Conservation (phyloP, 2,797 vertebrate species). For the Phrynocephalus vlangalii region DNA sequence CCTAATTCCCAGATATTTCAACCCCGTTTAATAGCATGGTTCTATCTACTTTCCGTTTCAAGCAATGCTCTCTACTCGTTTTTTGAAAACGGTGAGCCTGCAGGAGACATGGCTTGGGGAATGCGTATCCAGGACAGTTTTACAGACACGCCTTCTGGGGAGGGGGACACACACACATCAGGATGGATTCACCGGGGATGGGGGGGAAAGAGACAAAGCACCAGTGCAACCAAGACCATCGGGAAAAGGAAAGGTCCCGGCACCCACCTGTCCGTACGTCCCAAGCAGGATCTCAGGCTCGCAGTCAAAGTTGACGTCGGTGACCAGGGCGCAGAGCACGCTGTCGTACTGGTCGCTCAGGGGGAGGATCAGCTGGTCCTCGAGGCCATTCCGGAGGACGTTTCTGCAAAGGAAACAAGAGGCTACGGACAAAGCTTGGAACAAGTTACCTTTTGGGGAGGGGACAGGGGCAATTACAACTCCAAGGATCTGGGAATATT, state of each 20-base stretch:
- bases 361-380: constrained; percentile 78
- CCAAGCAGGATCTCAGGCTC: constrained; percentile 87
- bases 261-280: constrained; percentile 90
- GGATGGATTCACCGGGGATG: too few relatives aligned
- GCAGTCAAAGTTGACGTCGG: constrained; percentile 89
- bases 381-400: constrained; percentile 82
- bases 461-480: too few relatives aligned
- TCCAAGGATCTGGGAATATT: too few relatives aligned
- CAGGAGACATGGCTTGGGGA: too few relatives aligned
- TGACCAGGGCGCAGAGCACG: constrained; percentile 87
- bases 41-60: background rate
- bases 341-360: constrained; percentile 90
- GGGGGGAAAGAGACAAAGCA: background rate
- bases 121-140: too few relatives aligned
- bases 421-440: background rate
- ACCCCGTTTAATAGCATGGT: background rate
- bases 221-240: accelerated
- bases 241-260: background rate
- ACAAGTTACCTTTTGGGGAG: too few relatives aligned
- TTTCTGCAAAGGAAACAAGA: constrained; percentile 75
- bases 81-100: background rate
- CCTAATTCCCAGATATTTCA: background rate
- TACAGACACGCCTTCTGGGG: too few relatives aligned
- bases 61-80: too few relatives aligned
- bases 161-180: too few relatives aligned